Evolutionary conservation across 2,113 vertebrate species (phyloP), one percentile per base, ranked within the genome.

Genomic region (Abramis brama): DNA sequence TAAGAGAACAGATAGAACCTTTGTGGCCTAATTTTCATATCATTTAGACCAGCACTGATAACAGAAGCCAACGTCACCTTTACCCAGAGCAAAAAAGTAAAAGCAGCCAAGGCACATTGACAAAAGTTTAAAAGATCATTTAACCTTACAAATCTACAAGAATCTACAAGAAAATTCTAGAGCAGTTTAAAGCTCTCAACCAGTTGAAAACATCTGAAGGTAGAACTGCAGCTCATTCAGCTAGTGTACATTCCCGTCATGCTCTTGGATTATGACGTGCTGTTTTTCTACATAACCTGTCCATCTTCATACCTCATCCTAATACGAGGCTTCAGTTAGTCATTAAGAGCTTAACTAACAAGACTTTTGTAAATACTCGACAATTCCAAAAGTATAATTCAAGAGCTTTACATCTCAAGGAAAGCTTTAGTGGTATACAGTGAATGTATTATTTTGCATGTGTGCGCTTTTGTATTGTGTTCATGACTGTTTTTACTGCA

Each of bases 391-490:
- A 62, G 39, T 33, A 68, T 66, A 57, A 59, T 36, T 79, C 33
- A 62, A 79, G 33, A 79, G 57, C 52, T 79, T 57, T 43, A 62
- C 77, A 60, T 36, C 33, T 79, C 15, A 23, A 50, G 13, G n/a
- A 27, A 77, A 30, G 21, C 55, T 57, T 60, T 21, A 79, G 13
- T n/a, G 5, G 30, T 19, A 68, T 1, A 62, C 23, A 10, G 57
- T 43, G 27, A 13, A 66, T 10, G n/a, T 25, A 81, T 23, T 30
- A 57, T 57, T 57, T 57, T 57, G 19, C 7, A 6, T 7, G 87
- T 88, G 82, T 87, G 11, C 1, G 25, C n/a, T n/a, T n/a, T 85
- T 92, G 92, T 50, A 78, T 85, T 93, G 92, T 94, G 84, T 88
- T 89, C 88, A 90, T 79, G 87, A 82, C 76, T 78, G 79, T 85